Conservation (phyloP, 1,140 invertebrate genomes). For the Ephestia elutella region DNA sequence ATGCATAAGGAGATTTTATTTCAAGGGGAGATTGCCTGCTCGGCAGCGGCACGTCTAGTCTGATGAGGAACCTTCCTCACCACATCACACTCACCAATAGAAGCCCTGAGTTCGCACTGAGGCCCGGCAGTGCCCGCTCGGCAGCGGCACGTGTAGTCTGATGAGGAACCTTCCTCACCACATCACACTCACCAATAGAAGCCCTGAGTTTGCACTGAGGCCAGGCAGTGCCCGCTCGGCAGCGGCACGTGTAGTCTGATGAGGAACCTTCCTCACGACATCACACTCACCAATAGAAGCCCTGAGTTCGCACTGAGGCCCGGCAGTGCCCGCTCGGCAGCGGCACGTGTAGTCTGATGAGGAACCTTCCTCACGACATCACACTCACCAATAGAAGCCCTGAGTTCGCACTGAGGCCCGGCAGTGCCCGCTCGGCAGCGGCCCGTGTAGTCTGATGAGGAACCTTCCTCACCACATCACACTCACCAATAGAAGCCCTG, state of each 20-base stretch:
- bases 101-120: conserved; percentile 87
- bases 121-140: conserved; percentile 90
- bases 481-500: too few relatives aligned
- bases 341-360: too few relatives aligned
- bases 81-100: conserved; percentile 31
- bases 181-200: conserved; percentile 36
- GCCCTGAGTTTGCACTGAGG: conserved; percentile 89
- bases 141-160: conserved; percentile 92
- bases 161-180: conserved; percentile 77
- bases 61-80: not conserved
- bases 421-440: conserved; percentile 91
- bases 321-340: too few relatives aligned
- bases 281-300: too few relatives aligned
- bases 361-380: conserved; percentile 75
- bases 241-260: conserved; percentile 91
- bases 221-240: conserved; percentile 90
- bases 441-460: conserved; percentile 87
- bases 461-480: conserved; percentile 77
- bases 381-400: conserved; percentile 47
- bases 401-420: conserved; percentile 92
- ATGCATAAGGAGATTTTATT: too few relatives aligned
- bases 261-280: conserved; percentile 78
- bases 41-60: too few relatives aligned
- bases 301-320: too few relatives aligned
- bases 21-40: too few relatives aligned